A percentile compares a stretch with the other conserved stretches of the same genome.
Evolutionary conservation across 1,140 invertebrate genomes (phyloP).

Genomic region (Drosophila nasuta): DNA sequence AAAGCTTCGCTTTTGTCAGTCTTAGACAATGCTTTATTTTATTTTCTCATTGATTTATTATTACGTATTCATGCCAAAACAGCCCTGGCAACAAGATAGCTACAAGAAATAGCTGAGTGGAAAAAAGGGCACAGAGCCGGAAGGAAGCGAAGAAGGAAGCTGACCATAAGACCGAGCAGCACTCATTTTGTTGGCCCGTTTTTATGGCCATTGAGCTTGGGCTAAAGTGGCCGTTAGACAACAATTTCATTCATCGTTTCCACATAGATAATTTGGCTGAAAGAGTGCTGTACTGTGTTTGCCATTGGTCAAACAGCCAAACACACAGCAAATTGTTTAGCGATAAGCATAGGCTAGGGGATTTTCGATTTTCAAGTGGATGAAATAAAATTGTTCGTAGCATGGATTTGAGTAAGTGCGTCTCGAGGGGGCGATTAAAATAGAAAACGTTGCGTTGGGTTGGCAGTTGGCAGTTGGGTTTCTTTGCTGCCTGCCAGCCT

Average conservation of each 20-base stretch:
- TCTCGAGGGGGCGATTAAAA: conserved; percentile 16
- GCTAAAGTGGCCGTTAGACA: conserved; percentile 13
- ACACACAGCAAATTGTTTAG: conserved; percentile 30
- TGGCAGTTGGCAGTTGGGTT: conserved; percentile 12
- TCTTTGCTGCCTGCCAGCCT: neutral
- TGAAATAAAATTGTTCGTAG: conserved; percentile 21
- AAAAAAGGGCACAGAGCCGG: neutral
- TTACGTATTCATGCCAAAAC: conserved; percentile 25
- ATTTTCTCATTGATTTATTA: conserved; percentile 40
- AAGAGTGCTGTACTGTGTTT: neutral
- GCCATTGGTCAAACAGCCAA: conserved; percentile 28
- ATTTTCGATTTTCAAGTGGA: conserved; percentile 28
- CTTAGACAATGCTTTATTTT: conserved; percentile 5
- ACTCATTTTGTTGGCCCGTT: conserved; percentile 6
- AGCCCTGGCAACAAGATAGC: neutral
- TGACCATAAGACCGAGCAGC: neutral
- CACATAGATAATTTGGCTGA: conserved; percentile 40
- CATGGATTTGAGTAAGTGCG: neutral
- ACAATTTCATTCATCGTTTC: conserved; percentile 49
- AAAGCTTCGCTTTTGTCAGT: neutral
- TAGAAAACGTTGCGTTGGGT: conserved; percentile 1
- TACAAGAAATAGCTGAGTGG: neutral
- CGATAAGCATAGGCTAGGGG: conserved; percentile 36
- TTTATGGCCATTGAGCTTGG: conserved; percentile 26
- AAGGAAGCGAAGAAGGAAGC: neutral